Evolutionary conservation across 64 coral and sea anemone species (phyloP).

Genomic region (Pocillopora damicornis): DNA sequence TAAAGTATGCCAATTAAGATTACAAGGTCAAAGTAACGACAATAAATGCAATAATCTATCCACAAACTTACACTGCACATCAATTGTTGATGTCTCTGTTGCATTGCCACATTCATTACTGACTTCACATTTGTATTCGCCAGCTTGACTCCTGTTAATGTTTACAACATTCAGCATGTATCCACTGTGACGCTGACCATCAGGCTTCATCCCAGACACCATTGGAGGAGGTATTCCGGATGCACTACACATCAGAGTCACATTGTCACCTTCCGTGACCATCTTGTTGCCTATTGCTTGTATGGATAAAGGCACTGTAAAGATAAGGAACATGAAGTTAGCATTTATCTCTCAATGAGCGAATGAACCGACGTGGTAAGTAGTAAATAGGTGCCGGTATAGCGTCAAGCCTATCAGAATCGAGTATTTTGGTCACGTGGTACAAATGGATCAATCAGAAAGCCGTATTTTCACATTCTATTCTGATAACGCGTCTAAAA

Average conservation of each 20-base stretch:
- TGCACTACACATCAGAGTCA: not conserved
- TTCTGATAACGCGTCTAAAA: too few species aligned
- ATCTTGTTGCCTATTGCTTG: not conserved
- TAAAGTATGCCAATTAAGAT: too few species aligned
- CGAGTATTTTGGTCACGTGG: too few species aligned
- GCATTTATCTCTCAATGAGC: too few species aligned
- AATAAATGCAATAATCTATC: too few species aligned
- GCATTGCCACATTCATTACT: not conserved
- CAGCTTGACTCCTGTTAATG: not conserved
- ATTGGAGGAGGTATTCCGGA: not conserved
- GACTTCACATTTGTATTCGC: not conserved
- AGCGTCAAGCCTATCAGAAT: too few species aligned
- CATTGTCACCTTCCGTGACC: not conserved
- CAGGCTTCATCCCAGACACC: not conserved
- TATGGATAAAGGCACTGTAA: not conserved
- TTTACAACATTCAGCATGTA: not conserved
- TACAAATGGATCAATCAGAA: too few species aligned
- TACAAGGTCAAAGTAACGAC: too few species aligned
- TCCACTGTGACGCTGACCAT: not conserved
- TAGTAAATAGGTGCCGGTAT: too few species aligned
- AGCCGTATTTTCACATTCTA: too few species aligned
- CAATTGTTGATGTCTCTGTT: not conserved
- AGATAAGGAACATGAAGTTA: not conserved
- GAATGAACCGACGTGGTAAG: too few species aligned
- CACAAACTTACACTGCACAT: constrained; percentile 13